Conservation (phyloP, 2,888 invertebrate species). For the Xanthia icteritia region DNA sequence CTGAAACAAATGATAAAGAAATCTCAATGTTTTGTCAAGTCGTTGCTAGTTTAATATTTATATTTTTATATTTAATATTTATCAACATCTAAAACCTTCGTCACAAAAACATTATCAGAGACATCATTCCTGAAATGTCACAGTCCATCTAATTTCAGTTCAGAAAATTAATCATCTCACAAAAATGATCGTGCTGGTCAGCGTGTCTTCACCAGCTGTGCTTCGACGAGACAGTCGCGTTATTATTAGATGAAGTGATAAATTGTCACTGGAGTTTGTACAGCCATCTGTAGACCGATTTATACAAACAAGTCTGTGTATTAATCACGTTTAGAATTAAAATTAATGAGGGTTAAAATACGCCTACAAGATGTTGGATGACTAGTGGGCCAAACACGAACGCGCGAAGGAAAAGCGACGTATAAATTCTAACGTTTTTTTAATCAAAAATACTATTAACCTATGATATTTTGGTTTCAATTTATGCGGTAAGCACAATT, state of each 20-base stretch:
- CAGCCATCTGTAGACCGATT: constrained; percentile 54
- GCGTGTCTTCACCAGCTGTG: constrained; percentile 73
- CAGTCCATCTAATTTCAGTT: constrained; percentile 19
- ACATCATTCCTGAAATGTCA: constrained; percentile 14
- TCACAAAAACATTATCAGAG: constrained; percentile 6
- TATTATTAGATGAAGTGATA: constrained; percentile 77
- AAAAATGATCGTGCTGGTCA: constrained; percentile 66
- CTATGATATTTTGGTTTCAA: too few species aligned
- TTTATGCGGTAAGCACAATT: background rate
- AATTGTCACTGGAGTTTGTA: constrained; percentile 70
- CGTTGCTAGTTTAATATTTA: too few species aligned
- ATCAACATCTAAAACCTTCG: background rate
- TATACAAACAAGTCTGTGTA: constrained; percentile 48
- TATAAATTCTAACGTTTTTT: background rate
- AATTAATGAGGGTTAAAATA: constrained; percentile 57
- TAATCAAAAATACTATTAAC: background rate
- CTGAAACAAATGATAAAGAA: background rate
- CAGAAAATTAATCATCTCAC: constrained; percentile 53
- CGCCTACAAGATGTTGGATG: constrained; percentile 26
- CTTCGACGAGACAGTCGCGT: constrained; percentile 73
- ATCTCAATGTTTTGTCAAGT: background rate
- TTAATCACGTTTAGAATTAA: constrained; percentile 61
- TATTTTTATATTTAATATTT: too few species aligned
- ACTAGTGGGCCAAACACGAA: background rate
- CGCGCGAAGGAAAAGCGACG: too few species aligned